Conservation (phyloP, 2,797 vertebrate species). For the Acanthurus lineatus region DNA sequence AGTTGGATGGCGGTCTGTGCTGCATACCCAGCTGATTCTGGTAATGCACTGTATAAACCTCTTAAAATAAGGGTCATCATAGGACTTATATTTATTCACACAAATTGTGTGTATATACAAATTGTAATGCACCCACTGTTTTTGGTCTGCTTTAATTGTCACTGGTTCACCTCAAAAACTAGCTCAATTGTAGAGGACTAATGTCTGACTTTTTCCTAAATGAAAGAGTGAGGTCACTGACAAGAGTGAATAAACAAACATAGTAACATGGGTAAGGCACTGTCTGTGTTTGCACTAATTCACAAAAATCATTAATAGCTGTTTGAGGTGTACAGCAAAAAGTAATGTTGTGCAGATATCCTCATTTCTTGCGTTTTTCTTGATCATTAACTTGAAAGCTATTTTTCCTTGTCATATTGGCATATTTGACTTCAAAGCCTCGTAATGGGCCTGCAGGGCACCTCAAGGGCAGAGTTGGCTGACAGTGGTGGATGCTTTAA, state of each 20-base stretch:
- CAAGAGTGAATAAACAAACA: slow-evolving; percentile 4
- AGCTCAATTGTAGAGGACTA: too few species aligned
- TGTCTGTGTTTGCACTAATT: slow-evolving; percentile 6
- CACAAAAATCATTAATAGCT: not conserved
- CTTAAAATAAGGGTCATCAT: not conserved
- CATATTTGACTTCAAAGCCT: slow-evolving; percentile 25
- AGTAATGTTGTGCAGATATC: not conserved
- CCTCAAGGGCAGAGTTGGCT: slow-evolving; percentile 47
- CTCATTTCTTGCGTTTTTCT: not conserved
- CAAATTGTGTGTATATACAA: not conserved
- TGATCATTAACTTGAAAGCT: slow-evolving; percentile 23
- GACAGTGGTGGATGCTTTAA: slow-evolving; percentile 47
- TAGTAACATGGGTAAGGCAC: not conserved
- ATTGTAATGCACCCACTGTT: not conserved
- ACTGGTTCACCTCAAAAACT: not conserved
- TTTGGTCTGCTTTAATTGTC: not conserved
- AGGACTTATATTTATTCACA: not conserved
- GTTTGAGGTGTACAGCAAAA: not conserved
- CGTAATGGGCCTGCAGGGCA: slow-evolving; percentile 22
- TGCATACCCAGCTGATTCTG: not conserved
- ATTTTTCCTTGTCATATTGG: slow-evolving; percentile 13
- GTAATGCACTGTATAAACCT: not conserved
- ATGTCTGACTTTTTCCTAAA: not conserved
- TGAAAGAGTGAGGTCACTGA: not conserved
- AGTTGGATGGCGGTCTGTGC: not conserved